These are phyloP conservation scores for Gadopsis bispinosus DNA, from an alignment of 2,797 vertebrate species.

Conservation along the genomic window DNA sequence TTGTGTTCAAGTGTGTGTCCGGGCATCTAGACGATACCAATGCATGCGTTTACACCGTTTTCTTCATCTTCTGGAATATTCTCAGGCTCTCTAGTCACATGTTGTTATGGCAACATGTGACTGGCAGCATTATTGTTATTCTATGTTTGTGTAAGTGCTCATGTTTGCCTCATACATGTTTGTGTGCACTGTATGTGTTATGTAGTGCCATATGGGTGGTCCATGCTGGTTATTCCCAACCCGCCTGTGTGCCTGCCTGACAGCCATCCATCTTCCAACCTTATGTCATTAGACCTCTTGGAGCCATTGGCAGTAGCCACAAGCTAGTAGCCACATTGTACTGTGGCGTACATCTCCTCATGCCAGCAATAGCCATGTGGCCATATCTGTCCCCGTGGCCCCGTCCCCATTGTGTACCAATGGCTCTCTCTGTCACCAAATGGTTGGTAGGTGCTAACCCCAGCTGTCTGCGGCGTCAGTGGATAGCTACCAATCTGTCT, in stretches of 20 bases:
- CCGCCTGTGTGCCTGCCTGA: conserved; percentile 42
- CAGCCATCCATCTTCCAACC: conserved; percentile 59
- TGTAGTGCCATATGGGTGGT: conserved; percentile 58
- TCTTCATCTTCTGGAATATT: conserved; percentile 10
- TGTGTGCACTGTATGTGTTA: conserved; percentile 48
- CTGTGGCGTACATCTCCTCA: conserved; percentile 51
- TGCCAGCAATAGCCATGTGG: conserved; percentile 75
- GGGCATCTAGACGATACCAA: not conserved
- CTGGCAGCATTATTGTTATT: too few relatives aligned
- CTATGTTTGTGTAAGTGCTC: conserved; percentile 29
- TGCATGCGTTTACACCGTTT: conserved; percentile 3
- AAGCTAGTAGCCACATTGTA: conserved; percentile 54
- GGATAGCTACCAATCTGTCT: conserved; percentile 74
- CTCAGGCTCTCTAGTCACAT: conserved; percentile 10
- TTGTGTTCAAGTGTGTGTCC: not conserved
- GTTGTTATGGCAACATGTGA: conserved; percentile 19
- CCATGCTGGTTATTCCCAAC: conserved; percentile 50
- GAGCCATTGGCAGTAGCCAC: conserved; percentile 53
- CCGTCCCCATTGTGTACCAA: conserved; percentile 64
- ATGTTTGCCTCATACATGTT: conserved; percentile 47
- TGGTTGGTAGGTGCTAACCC: conserved; percentile 73
- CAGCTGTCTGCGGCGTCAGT: conserved; percentile 69
- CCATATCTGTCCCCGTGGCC: conserved; percentile 61
- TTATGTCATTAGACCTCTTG: conserved; percentile 62
- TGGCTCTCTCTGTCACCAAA: conserved; percentile 66